A percentile compares a stretch with the other conserved stretches of the same genome.
phyloP scores from a whole-genome alignment of 2,113 vertebrate genomes.

The Sinocyclocheilus rhinocerous region DNA sequence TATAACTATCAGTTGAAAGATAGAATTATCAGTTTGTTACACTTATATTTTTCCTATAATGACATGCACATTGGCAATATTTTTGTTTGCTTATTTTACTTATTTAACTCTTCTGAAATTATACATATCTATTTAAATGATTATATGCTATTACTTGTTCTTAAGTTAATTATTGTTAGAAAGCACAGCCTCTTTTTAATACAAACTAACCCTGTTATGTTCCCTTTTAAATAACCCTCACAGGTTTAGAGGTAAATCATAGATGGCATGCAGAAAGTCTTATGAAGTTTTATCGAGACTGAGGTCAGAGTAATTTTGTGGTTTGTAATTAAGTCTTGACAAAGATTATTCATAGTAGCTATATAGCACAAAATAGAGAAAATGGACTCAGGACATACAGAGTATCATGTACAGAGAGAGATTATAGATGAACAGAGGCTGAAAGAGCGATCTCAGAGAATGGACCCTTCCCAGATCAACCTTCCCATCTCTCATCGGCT shows the following conservation, averaged over 20 bases:
- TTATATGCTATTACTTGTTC: background rate
- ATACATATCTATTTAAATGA: background rate
- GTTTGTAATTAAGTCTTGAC: background rate
- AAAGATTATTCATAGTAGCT: background rate
- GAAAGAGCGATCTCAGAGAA: constrained; percentile 78
- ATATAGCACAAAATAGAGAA: background rate
- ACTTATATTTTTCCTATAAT: constrained; percentile 3
- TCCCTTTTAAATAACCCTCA: constrained; percentile 41
- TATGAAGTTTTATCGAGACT: background rate
- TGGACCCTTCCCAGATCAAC: constrained; percentile 53
- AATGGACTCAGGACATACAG: constrained; percentile 44
- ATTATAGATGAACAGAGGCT: constrained; percentile 83
- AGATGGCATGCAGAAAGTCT: background rate
- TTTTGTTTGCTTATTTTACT: background rate
- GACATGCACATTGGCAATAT: background rate
- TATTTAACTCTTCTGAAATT: background rate
- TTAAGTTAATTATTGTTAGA: constrained; percentile 67
- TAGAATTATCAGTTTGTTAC: background rate
- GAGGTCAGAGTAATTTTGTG: background rate
- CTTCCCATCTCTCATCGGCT: constrained; percentile 59
- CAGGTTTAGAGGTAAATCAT: background rate
- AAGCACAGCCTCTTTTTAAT: constrained; percentile 15
- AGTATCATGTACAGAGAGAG: constrained; percentile 69
- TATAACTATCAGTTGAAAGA: background rate
- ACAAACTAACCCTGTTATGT: background rate